Evolutionary conservation across 2,888 invertebrate genomes (phyloP).

Genomic region (Atrina japonica): DNA sequence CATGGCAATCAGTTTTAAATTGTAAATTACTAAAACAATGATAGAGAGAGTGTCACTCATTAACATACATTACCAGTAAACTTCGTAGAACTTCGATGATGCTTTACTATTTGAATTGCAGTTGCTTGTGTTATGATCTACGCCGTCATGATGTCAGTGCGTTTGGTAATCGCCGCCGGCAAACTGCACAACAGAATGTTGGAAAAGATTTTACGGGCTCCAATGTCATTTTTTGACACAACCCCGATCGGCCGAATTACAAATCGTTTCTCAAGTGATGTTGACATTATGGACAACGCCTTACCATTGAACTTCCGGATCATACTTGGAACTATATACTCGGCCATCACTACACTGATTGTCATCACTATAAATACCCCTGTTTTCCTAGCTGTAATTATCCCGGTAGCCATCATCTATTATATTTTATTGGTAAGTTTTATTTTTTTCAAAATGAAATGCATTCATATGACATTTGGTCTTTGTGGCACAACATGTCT

Average conservation of each 20-base stretch:
- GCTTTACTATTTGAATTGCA: constrained; percentile 45
- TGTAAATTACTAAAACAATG: too few species aligned
- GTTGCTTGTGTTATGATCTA: constrained; percentile 65
- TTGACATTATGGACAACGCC: constrained; percentile 60
- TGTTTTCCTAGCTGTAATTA: constrained; percentile 64
- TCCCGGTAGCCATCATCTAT: constrained; percentile 78
- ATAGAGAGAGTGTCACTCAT: too few species aligned
- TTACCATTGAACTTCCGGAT: constrained; percentile 56
- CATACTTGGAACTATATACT: constrained; percentile 55
- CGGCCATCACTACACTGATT: constrained; percentile 75
- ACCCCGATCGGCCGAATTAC: too few species aligned
- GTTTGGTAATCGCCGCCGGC: constrained; percentile 71
- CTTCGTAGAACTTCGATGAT: too few species aligned
- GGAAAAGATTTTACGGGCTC: constrained; percentile 66
- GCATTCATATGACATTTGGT: neutral
- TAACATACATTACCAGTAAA: too few species aligned
- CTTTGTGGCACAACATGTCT: too few species aligned
- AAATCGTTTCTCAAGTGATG: constrained; percentile 67
- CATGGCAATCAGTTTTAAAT: too few species aligned
- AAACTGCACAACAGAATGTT: constrained; percentile 65
- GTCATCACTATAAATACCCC: constrained; percentile 78
- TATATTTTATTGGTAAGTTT: constrained; percentile 74
- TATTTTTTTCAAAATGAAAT: neutral
- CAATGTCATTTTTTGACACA: constrained; percentile 79
- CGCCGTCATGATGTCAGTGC: constrained; percentile 56